Evolutionary conservation across 2,113 vertebrate genomes (phyloP), one percentile per base, ranked within the genome.

Genomic region (Psilopogon haemacephalus): DNA sequence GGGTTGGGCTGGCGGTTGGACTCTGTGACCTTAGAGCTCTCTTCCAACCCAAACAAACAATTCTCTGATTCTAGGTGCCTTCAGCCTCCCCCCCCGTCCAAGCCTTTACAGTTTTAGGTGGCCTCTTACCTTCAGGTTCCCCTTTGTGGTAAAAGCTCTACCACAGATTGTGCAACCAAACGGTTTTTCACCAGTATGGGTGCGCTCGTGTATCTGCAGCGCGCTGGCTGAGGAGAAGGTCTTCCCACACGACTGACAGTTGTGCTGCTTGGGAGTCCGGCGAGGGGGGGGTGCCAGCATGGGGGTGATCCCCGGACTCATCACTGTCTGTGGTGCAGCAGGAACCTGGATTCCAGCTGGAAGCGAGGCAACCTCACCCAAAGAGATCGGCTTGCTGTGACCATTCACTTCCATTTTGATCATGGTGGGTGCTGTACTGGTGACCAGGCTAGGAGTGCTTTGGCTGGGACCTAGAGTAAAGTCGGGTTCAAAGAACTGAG

Each of bases 191-290:
- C 99, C 99, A 0, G 99, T 99, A 98, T 99, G 99, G 77, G 99
- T 99, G 95, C 99, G 99, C 95, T 99, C 99, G 18, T 99, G 99
- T 97, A 99, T 99, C 98, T 99, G 99, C 97, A 99, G 98, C 93
- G 99, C 99, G 79, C 99, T 99, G 97, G 99, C 99, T 35, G 99
- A 99, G 74, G 99, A 99, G 96, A 99, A 99, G 97, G 99, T 99
- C 98, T 99, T 99, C 96, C 99, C 99, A 44, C 99, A 99, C 0
- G 98, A 99, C 82, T 99, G 98, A 98, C 99, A 99, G 98, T 99
- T 99, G 98, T 99, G 99, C 97, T 99, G 99, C 98, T 99, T 99
- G 88, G 99, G 99, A 60, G 99, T 99, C 96, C 99, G 98, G 87
- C 99, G 98, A 32, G 99, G 99, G 4, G 99, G 99, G 28, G 99